Base-by-base conservation (phyloP, 2,888 invertebrate genomes). In the Zhengitettix transpicula region DNA sequence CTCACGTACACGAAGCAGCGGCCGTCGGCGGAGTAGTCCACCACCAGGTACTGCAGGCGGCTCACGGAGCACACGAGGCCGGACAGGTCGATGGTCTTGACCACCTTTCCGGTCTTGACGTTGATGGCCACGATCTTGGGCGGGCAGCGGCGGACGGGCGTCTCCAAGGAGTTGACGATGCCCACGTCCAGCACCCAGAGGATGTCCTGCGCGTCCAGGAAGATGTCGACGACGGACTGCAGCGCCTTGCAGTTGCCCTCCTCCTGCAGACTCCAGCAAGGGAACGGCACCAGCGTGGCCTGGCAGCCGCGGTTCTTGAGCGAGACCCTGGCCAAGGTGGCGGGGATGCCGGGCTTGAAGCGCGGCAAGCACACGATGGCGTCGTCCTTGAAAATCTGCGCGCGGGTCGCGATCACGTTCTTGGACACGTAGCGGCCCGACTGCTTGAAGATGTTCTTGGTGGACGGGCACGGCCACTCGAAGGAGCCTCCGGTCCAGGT, bases 171-270 rank as follows among this genome's bases (percentile, higher is more conserved):
- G 64, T 87, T 83, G 0, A 84, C 78, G 54, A 85, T 77, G 14
- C 88, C 88, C 12, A 78, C 78, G 68, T 88, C 87, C 62, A 88
- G 72, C 0, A 82, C 78, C 88, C 88, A 88, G 10, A 88, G 74
- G 63, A 83, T 79, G 55, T 82, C 81, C 70, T 84, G 74, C 59
- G 76, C 75, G 75, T 83, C 82, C 63, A 82, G 69, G 67, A 77
- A 79, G 67, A 84, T 74, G 72, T 84, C 84, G 64, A 84, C 83
- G 65, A 75, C 85, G 58, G 82, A 85, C 67, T 87, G 85, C 16
- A 88, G 72, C 0, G 79, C 79, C 42, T 77, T 74, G 67, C 79
- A 83, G 72, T 80, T 82, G 60, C 78, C 81, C 65, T 81, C 78
- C 66, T 82, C 81, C 68, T 87, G 86, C 58, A 79, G 72, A 2